Percentiles rank a stretch among this genome's conserved stretches.
Conservation (phyloP, 2,797 vertebrate species). For the Phylloscopus collybita region DNA sequence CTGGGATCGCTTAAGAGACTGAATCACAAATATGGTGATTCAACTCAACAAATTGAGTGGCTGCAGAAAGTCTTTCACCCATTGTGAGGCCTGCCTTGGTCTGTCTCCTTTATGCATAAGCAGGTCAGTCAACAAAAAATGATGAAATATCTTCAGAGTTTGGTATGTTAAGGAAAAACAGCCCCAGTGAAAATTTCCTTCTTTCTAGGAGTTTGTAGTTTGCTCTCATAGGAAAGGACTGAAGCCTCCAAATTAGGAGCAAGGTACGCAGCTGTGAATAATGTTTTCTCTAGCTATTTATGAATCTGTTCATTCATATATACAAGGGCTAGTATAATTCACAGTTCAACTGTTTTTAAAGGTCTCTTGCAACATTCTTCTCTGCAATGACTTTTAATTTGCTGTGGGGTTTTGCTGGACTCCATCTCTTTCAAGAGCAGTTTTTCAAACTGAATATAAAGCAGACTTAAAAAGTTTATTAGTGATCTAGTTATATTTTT, state of each 20-base stretch:
- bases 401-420: neutral
- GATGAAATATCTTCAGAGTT: neutral
- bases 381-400: neutral
- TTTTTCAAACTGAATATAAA: neutral
- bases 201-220: neutral
- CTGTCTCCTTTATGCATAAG: neutral
- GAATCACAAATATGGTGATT: neutral
- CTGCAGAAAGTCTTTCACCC: neutral
- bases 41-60: neutral
- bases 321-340: neutral
- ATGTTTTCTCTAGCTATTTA: neutral
- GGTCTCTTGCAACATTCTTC: neutral
- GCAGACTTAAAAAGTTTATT: neutral
- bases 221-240: neutral
- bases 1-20: neutral
- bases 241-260: neutral
- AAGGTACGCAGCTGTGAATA: neutral
- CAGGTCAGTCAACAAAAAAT: neutral
- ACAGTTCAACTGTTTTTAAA: slow-evolving; percentile 1
- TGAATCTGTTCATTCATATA: neutral
- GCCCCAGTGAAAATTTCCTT: neutral
- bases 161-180: neutral
- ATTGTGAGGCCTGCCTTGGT: neutral
- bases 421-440: neutral
- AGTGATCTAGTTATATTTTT: slow-evolving; percentile 29